Conservation (phyloP, 2,888 invertebrate species). For the Halocaridina rubra region DNA sequence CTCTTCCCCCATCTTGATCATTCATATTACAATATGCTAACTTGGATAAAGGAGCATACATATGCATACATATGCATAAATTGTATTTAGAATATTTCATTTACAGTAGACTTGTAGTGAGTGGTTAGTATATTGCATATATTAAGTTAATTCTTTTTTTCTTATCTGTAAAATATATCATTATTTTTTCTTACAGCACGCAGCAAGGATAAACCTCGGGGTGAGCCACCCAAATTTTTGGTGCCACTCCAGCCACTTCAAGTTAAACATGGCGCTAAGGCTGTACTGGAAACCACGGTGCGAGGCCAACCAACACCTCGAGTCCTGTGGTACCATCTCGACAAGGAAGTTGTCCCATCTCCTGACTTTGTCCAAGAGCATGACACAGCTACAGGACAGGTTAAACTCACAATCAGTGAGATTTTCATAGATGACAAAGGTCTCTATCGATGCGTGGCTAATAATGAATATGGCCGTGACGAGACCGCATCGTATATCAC, state of each 20-base stretch:
- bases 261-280: slow-evolving; percentile 74
- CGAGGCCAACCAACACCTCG: slow-evolving; percentile 78
- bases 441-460: slow-evolving; percentile 84
- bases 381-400: slow-evolving; percentile 75
- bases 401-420: slow-evolving; percentile 82
- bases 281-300: slow-evolving; percentile 77
- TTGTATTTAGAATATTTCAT: too few relatives aligned
- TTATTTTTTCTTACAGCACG: slow-evolving; percentile 32
- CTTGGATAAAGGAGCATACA: too few relatives aligned
- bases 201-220: slow-evolving; percentile 55
- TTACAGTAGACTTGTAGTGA: too few relatives aligned
- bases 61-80: too few relatives aligned
- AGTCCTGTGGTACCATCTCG: slow-evolving; percentile 78
- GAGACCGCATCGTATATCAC: slow-evolving; percentile 67
- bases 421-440: slow-evolving; percentile 94
- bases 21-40: too few relatives aligned
- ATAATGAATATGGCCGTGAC: slow-evolving; percentile 84
- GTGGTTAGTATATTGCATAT: too few relatives aligned
- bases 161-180: too few relatives aligned
- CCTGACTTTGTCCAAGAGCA: slow-evolving; percentile 74
- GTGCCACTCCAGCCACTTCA: slow-evolving; percentile 54
- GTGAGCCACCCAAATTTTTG: slow-evolving; percentile 55
- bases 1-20: too few relatives aligned
- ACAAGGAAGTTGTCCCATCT: slow-evolving; percentile 75
- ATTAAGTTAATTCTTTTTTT: too few relatives aligned